Conservation (phyloP, 2,888 invertebrate species). For the Lamellibrachia satsuma region DNA sequence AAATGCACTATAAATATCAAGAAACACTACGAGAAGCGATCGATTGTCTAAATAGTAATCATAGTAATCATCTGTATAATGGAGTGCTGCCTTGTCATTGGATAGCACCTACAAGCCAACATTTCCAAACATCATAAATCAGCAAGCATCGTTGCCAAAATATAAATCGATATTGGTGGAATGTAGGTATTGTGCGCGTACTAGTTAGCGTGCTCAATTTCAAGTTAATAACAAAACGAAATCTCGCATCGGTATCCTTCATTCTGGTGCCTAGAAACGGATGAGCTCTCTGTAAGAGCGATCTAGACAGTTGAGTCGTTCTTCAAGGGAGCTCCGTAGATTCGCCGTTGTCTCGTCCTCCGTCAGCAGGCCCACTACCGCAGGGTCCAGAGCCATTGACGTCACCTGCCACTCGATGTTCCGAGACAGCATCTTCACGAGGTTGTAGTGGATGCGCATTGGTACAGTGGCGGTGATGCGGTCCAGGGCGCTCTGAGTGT, state of each 20-base stretch:
- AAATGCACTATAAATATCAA: no score
- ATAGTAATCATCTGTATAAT: no score
- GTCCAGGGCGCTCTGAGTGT: conserved; percentile 17
- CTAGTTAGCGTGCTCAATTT: no score
- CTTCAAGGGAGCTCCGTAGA: neutral
- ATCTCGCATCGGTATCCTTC: neutral
- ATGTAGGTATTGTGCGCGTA: no score
- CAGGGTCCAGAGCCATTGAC: neutral
- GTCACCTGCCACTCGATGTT: conserved; percentile 18
- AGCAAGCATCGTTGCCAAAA: no score
- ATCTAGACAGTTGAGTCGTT: neutral
- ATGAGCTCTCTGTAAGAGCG: neutral
- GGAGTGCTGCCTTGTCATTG: no score
- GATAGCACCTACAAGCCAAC: no score
- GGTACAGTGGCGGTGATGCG: conserved; percentile 18
- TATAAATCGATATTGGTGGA: no score
- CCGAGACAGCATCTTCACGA: conserved; percentile 8
- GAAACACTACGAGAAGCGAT: no score
- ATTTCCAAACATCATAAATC: no score
- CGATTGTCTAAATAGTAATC: no score
- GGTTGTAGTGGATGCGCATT: conserved; percentile 21
- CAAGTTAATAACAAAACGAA: no score
- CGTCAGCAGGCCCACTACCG: neutral
- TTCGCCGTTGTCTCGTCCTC: conserved; percentile 18
- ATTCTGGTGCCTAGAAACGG: neutral